Base-by-base conservation (phyloP, 2,888 invertebrate genomes). In the Chorisops tibialis region DNA sequence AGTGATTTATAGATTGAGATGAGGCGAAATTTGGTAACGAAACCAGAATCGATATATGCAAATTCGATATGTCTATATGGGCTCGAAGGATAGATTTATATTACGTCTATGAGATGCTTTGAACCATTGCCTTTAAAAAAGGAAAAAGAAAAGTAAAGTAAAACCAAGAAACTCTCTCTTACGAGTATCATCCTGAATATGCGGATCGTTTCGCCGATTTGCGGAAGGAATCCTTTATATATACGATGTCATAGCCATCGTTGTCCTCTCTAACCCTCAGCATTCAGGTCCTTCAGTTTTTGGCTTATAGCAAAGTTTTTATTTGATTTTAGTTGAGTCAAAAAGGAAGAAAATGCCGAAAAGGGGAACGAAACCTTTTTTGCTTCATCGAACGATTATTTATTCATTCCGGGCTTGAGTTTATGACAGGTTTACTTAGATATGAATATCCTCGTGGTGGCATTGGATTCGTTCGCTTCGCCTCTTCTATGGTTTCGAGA, bases 21-120 rank as follows among this genome's bases (percentile, higher is more conserved):
- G 30, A 30, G 30, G 7, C 9, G 5, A 9, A 30, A 30, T 9
- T 2, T 9, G 9, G 30, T 30, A 30, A 5, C 30, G 30, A 30
- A 30, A 30, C 5, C 30, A 1, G 30, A 9, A 60, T 60, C 60
- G 51, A 60, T 60, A 60, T 60, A 60, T 60, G 60, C 18, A 60
- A 60, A 51, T 51, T 60, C 39, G 16, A 60, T 50, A 60, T 50
- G 41, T 24, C 50, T 35, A 43, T 41, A 41, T 12, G 50, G 6
- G 18, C 41, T 30, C 41, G 43, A 18, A 38, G 43, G 50, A 60
- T 49, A 60, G 49, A 50, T 60, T 50, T 60, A 59, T 59, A 59
- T 59, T 47, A 50, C 43, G 60, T 35, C 49, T 60, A 60, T 38
- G 49, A 49, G 49, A 19, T 35, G 38, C 22, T 50, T 41, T 50